These are phyloP conservation scores for Chorisops tibialis DNA, from an alignment of 2,888 invertebrate species.

Conservation along the genomic window DNA sequence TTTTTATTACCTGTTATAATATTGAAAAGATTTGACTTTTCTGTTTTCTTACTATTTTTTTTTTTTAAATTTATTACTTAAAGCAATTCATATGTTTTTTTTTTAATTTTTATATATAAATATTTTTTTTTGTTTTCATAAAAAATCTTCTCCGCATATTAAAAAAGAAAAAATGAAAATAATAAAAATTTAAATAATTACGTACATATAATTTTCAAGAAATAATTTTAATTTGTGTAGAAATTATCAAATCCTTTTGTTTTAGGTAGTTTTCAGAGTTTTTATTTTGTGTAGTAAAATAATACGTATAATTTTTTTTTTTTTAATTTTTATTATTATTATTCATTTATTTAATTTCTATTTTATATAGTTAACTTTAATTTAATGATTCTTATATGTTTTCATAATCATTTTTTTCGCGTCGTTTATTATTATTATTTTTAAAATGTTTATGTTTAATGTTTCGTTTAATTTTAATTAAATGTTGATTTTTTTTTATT, in stretches of 20 bases:
- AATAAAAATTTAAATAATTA: background rate
- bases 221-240: constrained; percentile 3
- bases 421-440: background rate
- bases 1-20: constrained; percentile 2
- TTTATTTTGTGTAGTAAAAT: background rate
- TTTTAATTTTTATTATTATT: constrained; percentile 5
- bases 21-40: background rate
- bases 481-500: background rate
- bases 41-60: constrained; percentile 6
- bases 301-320: background rate
- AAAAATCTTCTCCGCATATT: background rate
- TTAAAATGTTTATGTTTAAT: background rate
- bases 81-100: constrained; percentile 28
- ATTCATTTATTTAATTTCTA: background rate
- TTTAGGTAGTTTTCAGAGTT: background rate
- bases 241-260: constrained; percentile 31
- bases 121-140: background rate
- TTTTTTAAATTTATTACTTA: background rate
- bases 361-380: background rate
- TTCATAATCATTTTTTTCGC: background rate
- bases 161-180: background rate
- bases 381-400: background rate
- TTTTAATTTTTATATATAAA: background rate
- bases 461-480: background rate
- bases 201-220: background rate